These are phyloP conservation scores for Microcebus murinus DNA, from an alignment of 2,113 vertebrate species.

Conservation along the genomic window DNA sequence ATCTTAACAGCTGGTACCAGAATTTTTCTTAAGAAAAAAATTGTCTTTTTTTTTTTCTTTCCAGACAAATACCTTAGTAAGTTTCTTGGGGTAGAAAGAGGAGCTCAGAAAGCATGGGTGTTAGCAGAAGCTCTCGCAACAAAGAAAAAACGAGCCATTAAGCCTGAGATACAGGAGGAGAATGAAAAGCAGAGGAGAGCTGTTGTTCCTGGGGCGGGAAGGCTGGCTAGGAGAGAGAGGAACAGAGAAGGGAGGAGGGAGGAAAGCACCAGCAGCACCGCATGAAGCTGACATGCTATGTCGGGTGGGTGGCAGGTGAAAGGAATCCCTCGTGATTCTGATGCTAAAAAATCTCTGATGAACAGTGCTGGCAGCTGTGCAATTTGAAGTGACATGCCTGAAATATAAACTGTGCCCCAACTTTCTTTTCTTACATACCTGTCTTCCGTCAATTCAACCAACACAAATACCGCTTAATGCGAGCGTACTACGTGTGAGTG, in stretches of 20 bases:
- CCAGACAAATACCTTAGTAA: not conserved
- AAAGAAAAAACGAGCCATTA: not conserved
- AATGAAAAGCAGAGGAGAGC: not conserved
- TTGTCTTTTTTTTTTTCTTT: not conserved
- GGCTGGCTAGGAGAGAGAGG: not conserved
- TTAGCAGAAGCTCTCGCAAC: not conserved
- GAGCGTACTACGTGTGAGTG: not conserved
- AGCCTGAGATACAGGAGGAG: not conserved
- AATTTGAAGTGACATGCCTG: not conserved
- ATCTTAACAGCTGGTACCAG: not conserved
- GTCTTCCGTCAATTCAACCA: not conserved
- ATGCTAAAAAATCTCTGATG: not conserved
- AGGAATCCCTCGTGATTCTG: not conserved
- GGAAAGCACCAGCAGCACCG: too few relatives aligned
- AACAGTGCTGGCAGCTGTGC: not conserved
- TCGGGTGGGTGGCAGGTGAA: not conserved
- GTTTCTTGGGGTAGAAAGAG: not conserved
- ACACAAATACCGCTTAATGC: rapidly evolving
- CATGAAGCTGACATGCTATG: not conserved
- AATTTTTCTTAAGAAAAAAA: not conserved
- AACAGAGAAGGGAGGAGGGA: not conserved
- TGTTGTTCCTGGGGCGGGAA: not conserved
- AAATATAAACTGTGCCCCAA: not conserved
- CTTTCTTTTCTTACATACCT: not conserved
- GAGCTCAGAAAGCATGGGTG: not conserved